Evolutionary conservation across 2,888 invertebrate genomes (phyloP).

Genomic region (Amblyteles armatorius): DNA sequence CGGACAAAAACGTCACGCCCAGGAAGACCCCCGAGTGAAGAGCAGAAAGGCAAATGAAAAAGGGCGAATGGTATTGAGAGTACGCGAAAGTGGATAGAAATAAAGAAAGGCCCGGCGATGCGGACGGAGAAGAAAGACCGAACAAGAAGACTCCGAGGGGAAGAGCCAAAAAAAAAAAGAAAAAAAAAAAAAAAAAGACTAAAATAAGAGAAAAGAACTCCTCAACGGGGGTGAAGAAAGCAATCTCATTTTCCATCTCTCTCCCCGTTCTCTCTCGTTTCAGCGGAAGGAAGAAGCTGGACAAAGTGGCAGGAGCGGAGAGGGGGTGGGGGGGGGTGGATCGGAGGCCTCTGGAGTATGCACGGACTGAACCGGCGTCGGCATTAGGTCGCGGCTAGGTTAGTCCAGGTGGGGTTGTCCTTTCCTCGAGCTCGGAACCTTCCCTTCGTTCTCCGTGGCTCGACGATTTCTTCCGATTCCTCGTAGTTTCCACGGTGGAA

Average conservation of each 20-base stretch:
- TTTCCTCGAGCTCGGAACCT: neutral
- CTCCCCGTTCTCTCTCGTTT: constrained; percentile 13
- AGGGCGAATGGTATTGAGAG: neutral
- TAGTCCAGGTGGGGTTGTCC: neutral
- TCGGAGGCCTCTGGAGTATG: neutral
- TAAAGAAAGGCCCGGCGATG: constrained; percentile 27
- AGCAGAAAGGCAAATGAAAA: neutral
- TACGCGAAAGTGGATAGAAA: constrained; percentile 32
- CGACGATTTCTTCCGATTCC: neutral
- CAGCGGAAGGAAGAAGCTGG: constrained; percentile 31
- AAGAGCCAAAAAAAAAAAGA: neutral
- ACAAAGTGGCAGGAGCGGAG: constrained; percentile 12
- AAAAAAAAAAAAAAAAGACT: neutral
- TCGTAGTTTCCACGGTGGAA: neutral
- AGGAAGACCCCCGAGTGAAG: neutral
- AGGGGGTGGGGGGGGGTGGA: constrained; percentile 3
- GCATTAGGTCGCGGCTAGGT: constrained; percentile 42
- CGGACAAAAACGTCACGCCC: neutral
- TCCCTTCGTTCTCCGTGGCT: neutral
- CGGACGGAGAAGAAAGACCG: neutral
- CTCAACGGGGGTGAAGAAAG: constrained; percentile 41
- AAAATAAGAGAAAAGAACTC: neutral
- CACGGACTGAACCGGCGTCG: constrained; percentile 13
- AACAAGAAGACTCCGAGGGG: neutral
- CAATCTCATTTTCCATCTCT: constrained; percentile 47